Conservation (phyloP, 2,113 vertebrate species). For the Vombatus ursinus region DNA sequence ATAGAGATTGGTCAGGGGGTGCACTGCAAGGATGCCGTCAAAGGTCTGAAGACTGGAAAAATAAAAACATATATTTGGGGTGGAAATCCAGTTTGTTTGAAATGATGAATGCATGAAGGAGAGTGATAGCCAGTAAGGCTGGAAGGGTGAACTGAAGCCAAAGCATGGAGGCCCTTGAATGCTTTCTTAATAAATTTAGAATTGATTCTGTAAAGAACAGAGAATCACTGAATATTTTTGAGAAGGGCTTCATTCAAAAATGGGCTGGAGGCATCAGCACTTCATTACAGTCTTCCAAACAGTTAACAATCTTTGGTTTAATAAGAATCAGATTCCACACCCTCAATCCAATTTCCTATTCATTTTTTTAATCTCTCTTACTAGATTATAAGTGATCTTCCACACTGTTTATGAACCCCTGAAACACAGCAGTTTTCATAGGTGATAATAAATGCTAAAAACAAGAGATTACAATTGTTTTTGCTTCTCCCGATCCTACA, state of each 20-base stretch:
- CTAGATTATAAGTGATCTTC: background rate
- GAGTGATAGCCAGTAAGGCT: background rate
- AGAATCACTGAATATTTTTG: background rate
- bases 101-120: background rate
- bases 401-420: background rate
- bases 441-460: background rate
- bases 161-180: background rate
- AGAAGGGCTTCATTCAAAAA: background rate
- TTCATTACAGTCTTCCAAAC: background rate
- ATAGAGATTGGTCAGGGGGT: background rate
- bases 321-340: background rate
- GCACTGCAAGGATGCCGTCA: background rate
- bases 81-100: background rate
- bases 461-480: background rate
- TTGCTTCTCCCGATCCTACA: background rate
- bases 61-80: background rate
- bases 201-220: background rate
- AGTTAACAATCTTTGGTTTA: background rate
- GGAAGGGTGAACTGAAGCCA: background rate
- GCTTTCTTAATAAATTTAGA: background rate
- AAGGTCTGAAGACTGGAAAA: background rate
- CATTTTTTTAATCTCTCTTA: background rate
- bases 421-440: background rate
- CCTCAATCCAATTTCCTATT: background rate
- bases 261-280: background rate